Percentiles rank a stretch among this genome's conserved stretches.
Conservation (phyloP, 1,140 invertebrate genomes). For the Conus betulinus region DNA sequence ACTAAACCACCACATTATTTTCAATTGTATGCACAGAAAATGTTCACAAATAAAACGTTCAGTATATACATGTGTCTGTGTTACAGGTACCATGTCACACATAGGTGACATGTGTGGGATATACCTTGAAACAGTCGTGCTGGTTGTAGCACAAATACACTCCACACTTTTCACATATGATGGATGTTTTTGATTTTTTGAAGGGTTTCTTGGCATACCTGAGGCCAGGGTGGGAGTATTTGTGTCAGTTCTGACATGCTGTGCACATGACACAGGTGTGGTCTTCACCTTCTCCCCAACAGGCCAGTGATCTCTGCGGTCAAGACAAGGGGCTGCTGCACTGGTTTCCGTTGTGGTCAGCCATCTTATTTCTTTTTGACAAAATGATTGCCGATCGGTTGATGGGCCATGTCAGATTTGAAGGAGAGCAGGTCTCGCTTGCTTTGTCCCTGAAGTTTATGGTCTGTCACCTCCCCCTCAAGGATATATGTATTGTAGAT, state of each 20-base stretch:
- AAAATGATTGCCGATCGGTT: constrained; percentile 21
- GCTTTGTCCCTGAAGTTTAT: constrained; percentile 7
- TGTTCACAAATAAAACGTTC: not conserved
- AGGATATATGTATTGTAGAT: constrained; percentile 41
- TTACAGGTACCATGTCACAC: not conserved
- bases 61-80: not conserved
- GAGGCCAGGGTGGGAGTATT: not conserved
- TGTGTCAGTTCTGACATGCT: not conserved
- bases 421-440: constrained; percentile 33
- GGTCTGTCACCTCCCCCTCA: constrained; percentile 7
- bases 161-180: not conserved
- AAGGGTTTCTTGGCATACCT: not conserved
- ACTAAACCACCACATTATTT: not conserved
- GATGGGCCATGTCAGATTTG: constrained; percentile 27
- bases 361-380: not conserved
- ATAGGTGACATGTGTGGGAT: not conserved
- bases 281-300: not conserved
- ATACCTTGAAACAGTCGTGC: constrained; percentile 2
- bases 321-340: not conserved
- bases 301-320: not conserved
- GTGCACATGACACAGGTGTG: not conserved
- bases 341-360: not conserved
- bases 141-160: constrained; percentile 1
- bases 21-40: too few relatives aligned
- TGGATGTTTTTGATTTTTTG: not conserved